Percentiles rank a stretch among this genome's conserved stretches.
Conservation (phyloP, 2,888 invertebrate species). For the Lycaena phlaeas region DNA sequence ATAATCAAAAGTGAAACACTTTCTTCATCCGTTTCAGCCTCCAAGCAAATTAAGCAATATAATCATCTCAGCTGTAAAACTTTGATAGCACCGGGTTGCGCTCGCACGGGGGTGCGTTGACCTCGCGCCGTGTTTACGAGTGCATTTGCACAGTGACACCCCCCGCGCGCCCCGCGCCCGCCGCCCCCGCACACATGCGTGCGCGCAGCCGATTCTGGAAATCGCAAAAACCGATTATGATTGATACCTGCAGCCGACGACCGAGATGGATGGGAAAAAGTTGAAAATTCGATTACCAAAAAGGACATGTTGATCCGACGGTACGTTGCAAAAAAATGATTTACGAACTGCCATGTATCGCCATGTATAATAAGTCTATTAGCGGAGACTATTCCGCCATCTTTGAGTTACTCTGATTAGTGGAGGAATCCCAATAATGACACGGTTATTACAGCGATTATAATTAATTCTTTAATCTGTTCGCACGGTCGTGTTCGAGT, state of each 20-base stretch:
- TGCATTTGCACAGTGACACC: slow-evolving; percentile 70
- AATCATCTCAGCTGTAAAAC: slow-evolving; percentile 58
- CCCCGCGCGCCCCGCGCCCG: no score
- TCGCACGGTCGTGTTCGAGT: no score
- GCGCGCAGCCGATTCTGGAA: no score
- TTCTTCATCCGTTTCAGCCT: neutral
- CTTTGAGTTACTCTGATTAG: no score
- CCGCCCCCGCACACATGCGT: slow-evolving; percentile 29
- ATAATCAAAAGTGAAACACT: neutral
- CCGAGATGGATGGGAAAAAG: no score
- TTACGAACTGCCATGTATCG: slow-evolving; percentile 16
- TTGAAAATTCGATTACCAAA: slow-evolving; percentile 33
- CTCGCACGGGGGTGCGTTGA: slow-evolving; percentile 48
- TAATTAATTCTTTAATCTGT: no score
- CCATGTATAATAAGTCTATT: neutral
- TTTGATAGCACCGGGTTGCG: slow-evolving; percentile 35
- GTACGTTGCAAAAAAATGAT: slow-evolving; percentile 19
- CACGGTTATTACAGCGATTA: no score
- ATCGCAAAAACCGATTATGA: no score
- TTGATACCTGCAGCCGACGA: slow-evolving; percentile 51
- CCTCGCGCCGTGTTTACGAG: slow-evolving; percentile 62
- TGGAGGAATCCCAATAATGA: no score
- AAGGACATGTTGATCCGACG: slow-evolving; percentile 26
- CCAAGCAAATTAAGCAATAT: slow-evolving; percentile 28
- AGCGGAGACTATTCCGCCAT: no score